Evolutionary conservation across 92 coral and sea anemone species (phyloP).

Genomic region (Plumapathes pennacea): DNA sequence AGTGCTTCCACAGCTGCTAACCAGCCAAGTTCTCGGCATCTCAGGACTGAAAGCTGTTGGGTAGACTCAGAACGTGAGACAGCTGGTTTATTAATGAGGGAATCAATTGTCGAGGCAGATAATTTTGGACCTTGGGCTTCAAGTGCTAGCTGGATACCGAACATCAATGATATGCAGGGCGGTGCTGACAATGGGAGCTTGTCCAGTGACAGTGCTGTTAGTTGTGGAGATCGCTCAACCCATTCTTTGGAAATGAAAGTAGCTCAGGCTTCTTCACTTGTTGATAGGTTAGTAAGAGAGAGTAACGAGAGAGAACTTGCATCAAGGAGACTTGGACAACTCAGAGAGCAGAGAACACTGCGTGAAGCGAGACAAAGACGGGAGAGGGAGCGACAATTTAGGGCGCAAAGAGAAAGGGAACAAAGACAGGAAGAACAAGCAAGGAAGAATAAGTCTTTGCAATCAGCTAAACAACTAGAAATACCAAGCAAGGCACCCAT

Average conservation of each 20-base stretch:
- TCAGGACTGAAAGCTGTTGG: too few relatives aligned
- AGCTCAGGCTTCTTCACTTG: neutral
- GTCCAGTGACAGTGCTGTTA: too few relatives aligned
- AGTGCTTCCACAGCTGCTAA: too few relatives aligned
- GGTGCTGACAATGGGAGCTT: too few relatives aligned
- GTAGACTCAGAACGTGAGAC: too few relatives aligned
- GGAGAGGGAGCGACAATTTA: constrained; percentile 1
- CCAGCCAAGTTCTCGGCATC: too few relatives aligned
- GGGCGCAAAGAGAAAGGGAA: constrained; percentile 2
- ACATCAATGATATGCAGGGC: too few relatives aligned
- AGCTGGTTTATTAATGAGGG: too few relatives aligned
- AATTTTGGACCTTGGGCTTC: too few relatives aligned
- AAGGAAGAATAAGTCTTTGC: neutral
- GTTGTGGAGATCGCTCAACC: too few relatives aligned
- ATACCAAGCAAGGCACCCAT: neutral
- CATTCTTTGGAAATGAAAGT: constrained; percentile 6
- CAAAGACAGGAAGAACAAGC: neutral
- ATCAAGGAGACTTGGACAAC: neutral
- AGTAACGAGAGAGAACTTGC: constrained; percentile 2
- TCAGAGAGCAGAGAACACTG: constrained; percentile 6
- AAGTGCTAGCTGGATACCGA: too few relatives aligned
- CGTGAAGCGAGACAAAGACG: constrained; percentile 3
- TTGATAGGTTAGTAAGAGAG: constrained; percentile 9
- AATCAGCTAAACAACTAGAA: neutral
- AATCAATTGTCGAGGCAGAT: too few relatives aligned